These are phyloP conservation scores for Tetraneura akinire DNA, from an alignment of 1,140 invertebrate genomes.

Conservation along the genomic window DNA sequence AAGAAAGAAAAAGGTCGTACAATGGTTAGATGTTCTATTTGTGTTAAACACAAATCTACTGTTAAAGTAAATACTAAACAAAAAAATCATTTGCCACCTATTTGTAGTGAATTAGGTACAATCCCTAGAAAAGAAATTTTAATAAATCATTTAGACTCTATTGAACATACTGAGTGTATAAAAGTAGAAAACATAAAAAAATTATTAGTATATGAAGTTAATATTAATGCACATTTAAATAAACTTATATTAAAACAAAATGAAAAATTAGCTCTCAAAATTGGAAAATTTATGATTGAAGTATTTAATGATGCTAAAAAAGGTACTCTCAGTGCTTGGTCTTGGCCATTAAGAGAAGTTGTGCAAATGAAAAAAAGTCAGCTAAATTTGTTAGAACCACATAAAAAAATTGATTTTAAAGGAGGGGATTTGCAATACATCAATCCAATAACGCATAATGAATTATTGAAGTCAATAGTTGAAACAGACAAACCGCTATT, in stretches of 20 bases:
- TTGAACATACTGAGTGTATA: conserved; percentile 11
- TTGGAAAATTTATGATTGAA: conserved; percentile 1
- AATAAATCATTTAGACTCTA: neutral
- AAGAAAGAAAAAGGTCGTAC: conserved; percentile 13
- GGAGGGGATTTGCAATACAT: conserved; percentile 6
- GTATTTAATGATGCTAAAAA: conserved; percentile 19
- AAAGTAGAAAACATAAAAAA: conserved; percentile 1
- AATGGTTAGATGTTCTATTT: neutral
- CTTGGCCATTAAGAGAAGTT: conserved; percentile 8
- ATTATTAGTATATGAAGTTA: neutral
- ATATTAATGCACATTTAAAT: conserved; percentile 16
- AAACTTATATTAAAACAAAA: conserved; percentile 5
- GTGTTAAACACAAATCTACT: neutral
- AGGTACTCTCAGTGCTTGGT: conserved; percentile 11
- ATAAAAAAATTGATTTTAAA: conserved; percentile 11
- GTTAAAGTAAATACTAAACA: conserved; percentile 1
- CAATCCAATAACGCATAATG: neutral
- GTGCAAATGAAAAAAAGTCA: conserved; percentile 19
- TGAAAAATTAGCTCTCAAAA: conserved; percentile 17
- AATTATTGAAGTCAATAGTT: conserved; percentile 12
- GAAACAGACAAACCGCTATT: neutral
- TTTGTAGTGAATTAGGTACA: conserved; percentile 3
- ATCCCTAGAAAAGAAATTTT: neutral
- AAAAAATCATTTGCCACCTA: conserved; percentile 14
- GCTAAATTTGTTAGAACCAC: neutral